These are phyloP conservation scores for Chionomys nivalis DNA, from an alignment of 2,113 vertebrate species.

Conservation along the genomic window DNA sequence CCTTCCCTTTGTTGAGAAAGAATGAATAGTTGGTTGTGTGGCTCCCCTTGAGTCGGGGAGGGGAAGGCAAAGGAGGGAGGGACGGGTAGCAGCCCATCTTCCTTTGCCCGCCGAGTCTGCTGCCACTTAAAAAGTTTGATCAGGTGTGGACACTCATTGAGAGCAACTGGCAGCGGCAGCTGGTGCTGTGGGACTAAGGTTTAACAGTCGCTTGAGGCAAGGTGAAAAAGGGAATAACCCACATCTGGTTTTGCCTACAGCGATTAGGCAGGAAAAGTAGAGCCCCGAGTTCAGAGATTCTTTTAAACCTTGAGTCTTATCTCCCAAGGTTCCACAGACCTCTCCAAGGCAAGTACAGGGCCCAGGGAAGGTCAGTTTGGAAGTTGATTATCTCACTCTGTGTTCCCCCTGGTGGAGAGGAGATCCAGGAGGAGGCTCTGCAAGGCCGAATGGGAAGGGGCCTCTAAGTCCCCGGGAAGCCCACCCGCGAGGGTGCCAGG, in stretches of 20 bases:
- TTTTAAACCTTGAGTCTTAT: slow-evolving; percentile 58
- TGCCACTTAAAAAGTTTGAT: not conserved
- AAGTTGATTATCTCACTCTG: not conserved
- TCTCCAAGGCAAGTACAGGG: slow-evolving; percentile 32
- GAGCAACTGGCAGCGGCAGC: not conserved
- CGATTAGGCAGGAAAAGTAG: not conserved
- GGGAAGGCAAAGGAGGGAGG: not conserved
- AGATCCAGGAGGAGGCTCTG: not conserved
- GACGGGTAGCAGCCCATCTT: not conserved
- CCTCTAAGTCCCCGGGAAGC: not conserved
- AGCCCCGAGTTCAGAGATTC: not conserved
- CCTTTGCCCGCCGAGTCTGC: not conserved
- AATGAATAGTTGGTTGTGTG: slow-evolving; percentile 80
- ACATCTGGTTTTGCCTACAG: not conserved
- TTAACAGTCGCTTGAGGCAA: not conserved
- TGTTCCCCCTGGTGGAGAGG: not conserved
- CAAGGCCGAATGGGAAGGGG: not conserved
- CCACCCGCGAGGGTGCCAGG: not conserved
- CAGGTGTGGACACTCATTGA: slow-evolving; percentile 8
- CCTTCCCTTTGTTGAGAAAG: slow-evolving; percentile 81
- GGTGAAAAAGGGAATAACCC: not conserved
- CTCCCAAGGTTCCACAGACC: slow-evolving; percentile 56
- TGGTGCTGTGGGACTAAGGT: not conserved
- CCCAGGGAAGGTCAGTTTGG: slow-evolving; percentile 46
- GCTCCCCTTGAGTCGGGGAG: not conserved